Evolutionary conservation across 2,888 invertebrate species (phyloP).

Genomic region (Halictus ligatus): DNA sequence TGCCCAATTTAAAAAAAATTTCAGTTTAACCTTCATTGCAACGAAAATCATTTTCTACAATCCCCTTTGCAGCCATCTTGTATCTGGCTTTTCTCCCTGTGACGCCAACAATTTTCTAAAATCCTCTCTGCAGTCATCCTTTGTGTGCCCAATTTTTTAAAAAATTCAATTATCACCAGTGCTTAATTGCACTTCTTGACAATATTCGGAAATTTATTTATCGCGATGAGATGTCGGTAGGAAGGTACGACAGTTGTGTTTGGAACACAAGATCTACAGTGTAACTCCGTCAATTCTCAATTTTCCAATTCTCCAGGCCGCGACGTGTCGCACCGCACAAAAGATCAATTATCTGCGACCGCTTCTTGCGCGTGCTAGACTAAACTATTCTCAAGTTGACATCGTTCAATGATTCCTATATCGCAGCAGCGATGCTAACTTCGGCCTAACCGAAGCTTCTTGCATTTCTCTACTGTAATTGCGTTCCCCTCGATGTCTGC

Average conservation of each 20-base stretch:
- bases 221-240: not conserved
- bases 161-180: too few relatives aligned
- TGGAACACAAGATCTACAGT: not conserved
- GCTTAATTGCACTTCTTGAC: not conserved
- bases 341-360: conserved; percentile 5
- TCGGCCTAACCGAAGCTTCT: not conserved
- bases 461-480: not conserved
- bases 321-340: conserved; percentile 1
- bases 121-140: too few relatives aligned
- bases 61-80: too few relatives aligned
- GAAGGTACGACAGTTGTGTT: not conserved
- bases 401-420: not conserved
- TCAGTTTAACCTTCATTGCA: too few relatives aligned
- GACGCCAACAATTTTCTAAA: too few relatives aligned
- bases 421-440: not conserved
- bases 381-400: conserved; percentile 9
- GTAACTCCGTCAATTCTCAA: conserved; percentile 1
- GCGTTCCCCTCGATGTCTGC: not conserved
- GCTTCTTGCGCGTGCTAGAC: not conserved
- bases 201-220: not conserved
- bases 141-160: too few relatives aligned
- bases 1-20: too few relatives aligned
- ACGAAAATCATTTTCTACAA: too few relatives aligned
- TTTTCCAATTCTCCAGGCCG: not conserved
- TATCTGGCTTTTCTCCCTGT: too few relatives aligned